phyloP scores from a whole-genome alignment of 2,797 vertebrate species.

The Staurois parvus region DNA sequence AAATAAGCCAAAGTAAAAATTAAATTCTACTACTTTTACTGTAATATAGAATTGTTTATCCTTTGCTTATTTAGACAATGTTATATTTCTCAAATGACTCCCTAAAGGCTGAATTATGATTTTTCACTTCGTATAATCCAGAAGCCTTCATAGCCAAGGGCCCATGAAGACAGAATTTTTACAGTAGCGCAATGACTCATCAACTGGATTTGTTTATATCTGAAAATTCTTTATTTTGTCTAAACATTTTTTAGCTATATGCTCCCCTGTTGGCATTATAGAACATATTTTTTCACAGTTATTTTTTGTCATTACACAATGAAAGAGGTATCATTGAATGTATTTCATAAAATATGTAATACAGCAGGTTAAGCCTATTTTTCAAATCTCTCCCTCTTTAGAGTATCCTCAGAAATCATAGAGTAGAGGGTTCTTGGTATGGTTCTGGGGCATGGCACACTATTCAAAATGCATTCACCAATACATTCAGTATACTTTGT shows the following conservation, averaged over 20 bases:
- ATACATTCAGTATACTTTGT: too few species aligned
- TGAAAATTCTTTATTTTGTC: neutral
- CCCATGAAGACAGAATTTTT: neutral
- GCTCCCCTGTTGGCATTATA: neutral
- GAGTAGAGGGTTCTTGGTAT: too few species aligned
- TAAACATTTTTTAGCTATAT: neutral
- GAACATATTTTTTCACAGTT: neutral
- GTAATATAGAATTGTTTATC: neutral
- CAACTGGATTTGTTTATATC: neutral
- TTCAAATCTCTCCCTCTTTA: neutral
- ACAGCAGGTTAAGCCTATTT: neutral
- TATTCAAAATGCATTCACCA: too few species aligned
- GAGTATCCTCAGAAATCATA: too few species aligned
- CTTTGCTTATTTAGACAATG: neutral
- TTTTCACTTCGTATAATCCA: neutral
- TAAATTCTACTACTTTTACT: too few species aligned
- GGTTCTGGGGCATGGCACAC: too few species aligned
- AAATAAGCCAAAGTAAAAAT: too few species aligned
- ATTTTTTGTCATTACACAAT: neutral
- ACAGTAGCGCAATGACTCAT: neutral
- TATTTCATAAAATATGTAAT: neutral
- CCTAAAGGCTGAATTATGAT: neutral
- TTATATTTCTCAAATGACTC: neutral
- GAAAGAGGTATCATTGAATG: neutral
- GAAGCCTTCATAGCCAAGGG: neutral